Evolutionary conservation across 1,140 invertebrate species (phyloP).

Genomic region (Drosophila repletoides): DNA sequence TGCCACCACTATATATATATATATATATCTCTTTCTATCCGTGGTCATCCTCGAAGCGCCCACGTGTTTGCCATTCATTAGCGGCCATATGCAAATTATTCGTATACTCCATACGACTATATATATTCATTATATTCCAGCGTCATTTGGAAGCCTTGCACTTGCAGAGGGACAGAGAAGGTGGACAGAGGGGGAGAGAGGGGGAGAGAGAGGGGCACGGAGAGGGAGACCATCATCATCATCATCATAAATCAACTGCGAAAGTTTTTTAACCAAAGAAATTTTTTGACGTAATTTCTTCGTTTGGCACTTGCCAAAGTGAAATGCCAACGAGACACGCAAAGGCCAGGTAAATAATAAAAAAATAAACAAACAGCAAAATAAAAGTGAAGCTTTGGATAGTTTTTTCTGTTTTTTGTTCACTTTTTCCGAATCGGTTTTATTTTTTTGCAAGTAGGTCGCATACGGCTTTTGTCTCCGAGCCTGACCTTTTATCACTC

Average conservation of each 20-base stretch:
- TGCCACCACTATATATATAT: background rate
- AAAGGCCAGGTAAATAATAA: slow-evolving; percentile 33
- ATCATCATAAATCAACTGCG: slow-evolving; percentile 57
- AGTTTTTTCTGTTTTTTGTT: slow-evolving; percentile 13
- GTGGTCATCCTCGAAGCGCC: slow-evolving; percentile 5
- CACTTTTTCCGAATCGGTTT: slow-evolving; percentile 26
- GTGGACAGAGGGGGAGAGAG: no score
- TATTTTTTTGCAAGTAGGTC: slow-evolving; percentile 38
- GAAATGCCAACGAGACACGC: slow-evolving; percentile 43
- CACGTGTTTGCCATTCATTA: slow-evolving; percentile 65
- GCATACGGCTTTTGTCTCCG: slow-evolving; percentile 54
- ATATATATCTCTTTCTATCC: background rate
- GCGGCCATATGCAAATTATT: slow-evolving; percentile 60
- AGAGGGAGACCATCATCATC: slow-evolving; percentile 10
- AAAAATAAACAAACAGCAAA: slow-evolving; percentile 12
- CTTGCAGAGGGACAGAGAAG: no score
- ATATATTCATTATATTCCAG: background rate
- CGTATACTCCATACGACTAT: background rate
- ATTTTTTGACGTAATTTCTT: slow-evolving; percentile 42
- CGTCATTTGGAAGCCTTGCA: slow-evolving; percentile 71
- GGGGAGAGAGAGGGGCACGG: background rate
- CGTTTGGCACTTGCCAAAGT: slow-evolving; percentile 58
- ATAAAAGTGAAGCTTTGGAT: slow-evolving; percentile 1
- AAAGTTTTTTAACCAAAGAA: slow-evolving; percentile 56
- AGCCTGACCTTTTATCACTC: slow-evolving; percentile 59